Percentiles rank a stretch among this genome's conserved stretches.
phyloP scores from a whole-genome alignment of 2,113 vertebrate species.

The Noctilio leporinus region DNA sequence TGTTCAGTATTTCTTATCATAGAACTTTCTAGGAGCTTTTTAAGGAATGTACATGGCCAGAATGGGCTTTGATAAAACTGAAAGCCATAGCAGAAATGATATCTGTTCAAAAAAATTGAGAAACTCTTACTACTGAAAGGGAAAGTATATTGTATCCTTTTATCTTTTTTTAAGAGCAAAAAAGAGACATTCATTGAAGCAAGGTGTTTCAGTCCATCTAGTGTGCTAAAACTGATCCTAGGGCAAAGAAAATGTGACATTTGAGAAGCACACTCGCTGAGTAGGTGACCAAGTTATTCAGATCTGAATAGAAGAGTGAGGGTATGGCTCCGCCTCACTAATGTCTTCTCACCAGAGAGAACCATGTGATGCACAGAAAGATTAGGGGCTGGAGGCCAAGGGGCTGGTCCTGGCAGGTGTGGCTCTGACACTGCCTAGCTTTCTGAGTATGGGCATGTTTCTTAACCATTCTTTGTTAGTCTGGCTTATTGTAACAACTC shows the following conservation, averaged over 20 bases:
- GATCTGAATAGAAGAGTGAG: neutral
- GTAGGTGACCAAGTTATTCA: neutral
- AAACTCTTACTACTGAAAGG: neutral
- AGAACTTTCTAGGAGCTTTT: neutral
- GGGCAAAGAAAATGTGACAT: neutral
- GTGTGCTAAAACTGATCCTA: neutral
- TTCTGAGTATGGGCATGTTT: neutral
- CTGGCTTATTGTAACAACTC: neutral
- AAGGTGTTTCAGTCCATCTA: neutral
- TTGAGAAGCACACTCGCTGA: neutral
- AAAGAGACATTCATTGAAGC: neutral
- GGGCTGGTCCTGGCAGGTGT: neutral
- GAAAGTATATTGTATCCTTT: neutral
- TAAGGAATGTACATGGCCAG: neutral
- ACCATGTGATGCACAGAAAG: neutral
- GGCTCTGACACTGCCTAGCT: neutral
- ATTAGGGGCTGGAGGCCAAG: neutral
- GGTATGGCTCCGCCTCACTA: fast-evolving
- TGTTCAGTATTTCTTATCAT: neutral
- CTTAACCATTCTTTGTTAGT: neutral
- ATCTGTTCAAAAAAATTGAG: neutral
- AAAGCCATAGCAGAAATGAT: neutral
- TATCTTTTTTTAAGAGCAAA: neutral
- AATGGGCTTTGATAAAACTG: neutral
- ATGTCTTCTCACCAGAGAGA: too few relatives aligned